These are phyloP conservation scores for Tyto alba DNA, from an alignment of 2,113 vertebrate species.

Conservation along the genomic window DNA sequence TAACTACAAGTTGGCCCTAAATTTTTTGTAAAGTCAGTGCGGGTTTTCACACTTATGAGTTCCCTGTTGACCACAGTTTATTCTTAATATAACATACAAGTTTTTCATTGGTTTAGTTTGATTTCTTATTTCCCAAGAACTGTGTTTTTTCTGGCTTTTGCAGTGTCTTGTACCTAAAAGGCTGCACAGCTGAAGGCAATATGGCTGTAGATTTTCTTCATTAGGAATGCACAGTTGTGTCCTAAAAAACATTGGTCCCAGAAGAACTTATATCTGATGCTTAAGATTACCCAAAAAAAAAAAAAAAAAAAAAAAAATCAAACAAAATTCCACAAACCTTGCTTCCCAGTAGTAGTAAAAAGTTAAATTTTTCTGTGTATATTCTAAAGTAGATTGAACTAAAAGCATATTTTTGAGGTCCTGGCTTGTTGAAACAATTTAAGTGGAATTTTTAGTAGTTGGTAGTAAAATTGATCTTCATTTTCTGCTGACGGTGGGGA, in stretches of 20 bases:
- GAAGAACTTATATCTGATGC: not conserved
- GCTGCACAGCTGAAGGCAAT: not conserved
- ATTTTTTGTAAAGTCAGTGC: not conserved
- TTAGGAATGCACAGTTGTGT: not conserved
- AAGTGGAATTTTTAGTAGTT: not conserved
- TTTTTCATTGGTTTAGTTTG: not conserved
- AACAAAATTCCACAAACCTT: not conserved
- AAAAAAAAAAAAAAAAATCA: not conserved
- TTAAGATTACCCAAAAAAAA: not conserved
- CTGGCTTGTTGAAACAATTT: not conserved
- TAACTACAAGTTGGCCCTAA: not conserved
- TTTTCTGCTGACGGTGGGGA: not conserved
- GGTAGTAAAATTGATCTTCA: not conserved
- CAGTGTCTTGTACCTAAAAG: not conserved
- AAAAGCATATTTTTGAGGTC: not conserved
- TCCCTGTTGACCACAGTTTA: not conserved
- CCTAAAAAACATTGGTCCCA: not conserved
- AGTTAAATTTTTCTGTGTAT: not conserved
- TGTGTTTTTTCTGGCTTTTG: not conserved
- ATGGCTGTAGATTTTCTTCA: not conserved
- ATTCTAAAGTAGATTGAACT: not conserved
- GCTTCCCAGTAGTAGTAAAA: not conserved
- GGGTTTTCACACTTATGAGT: not conserved
- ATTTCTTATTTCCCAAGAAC: not conserved
- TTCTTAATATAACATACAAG: not conserved